Conservation (phyloP, 2,797 vertebrate species). For the Aratinga solstitialis region DNA sequence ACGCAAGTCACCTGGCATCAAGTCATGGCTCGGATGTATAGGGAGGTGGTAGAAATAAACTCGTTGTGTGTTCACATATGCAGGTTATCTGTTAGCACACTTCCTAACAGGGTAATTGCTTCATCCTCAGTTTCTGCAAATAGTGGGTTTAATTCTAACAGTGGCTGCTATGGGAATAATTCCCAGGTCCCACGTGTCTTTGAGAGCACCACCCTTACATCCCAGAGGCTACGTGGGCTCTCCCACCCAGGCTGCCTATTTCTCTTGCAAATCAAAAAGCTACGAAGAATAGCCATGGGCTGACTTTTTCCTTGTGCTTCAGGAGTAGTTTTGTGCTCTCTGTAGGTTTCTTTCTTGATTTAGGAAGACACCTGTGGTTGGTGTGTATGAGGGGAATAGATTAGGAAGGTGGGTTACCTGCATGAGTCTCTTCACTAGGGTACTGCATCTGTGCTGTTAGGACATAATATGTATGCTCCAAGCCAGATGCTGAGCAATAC, state of each 20-base stretch:
- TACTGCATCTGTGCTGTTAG: background rate
- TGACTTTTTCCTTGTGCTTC: background rate
- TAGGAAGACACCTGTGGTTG: fast-evolving
- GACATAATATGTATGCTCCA: background rate
- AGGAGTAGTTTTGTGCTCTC: background rate
- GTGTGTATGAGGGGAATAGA: background rate
- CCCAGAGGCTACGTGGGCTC: background rate
- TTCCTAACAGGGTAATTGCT: background rate
- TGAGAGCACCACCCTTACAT: background rate
- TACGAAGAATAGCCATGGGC: background rate
- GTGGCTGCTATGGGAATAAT: background rate
- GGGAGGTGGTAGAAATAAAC: background rate
- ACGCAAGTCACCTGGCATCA: fast-evolving
- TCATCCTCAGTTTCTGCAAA: background rate
- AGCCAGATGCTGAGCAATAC: background rate
- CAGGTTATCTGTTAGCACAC: background rate
- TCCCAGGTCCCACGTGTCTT: background rate
- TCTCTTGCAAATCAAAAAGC: background rate
- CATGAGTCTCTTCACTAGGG: background rate
- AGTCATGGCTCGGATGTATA: fast-evolving
- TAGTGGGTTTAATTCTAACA: background rate
- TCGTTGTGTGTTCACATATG: background rate
- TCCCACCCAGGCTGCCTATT: background rate
- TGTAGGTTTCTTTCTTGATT: background rate
- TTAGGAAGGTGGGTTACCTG: background rate